Base-by-base conservation (phyloP, 2,888 invertebrate species). In the Phasia obesa region DNA sequence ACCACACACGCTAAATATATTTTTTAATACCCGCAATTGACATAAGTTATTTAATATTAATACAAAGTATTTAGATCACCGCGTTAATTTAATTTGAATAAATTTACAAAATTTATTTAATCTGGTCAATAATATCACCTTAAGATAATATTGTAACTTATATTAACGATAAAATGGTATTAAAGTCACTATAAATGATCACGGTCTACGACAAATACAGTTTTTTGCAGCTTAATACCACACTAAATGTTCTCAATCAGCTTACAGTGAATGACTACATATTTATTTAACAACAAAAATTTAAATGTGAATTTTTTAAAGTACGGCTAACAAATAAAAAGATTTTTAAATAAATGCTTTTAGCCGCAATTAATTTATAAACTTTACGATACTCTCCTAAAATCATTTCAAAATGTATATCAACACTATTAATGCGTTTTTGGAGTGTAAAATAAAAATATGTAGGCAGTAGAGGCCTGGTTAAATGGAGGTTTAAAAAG, bases 201-300 rank as follows among this genome's bases (percentile, higher is more conserved):
- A 47, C 65, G 60, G 67, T 64, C 70, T 59, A 60, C 67, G 49
- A 81, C 70, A 76, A 75, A 65, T 59, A 65, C 51, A 70, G 47
- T 49, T 62, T 71, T 69, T 76, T 70, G 70, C 51, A 71, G 25
- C 27, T 71, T 71, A 81, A 81, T 81, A 60, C 75, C 65, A 65
- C 51, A 71, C 71, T 60, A 76, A 76, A 71, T 57, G 60, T 53
- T 71, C 71, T 60, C 76, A 71, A 81, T 64, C 81, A 60, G 81
- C 81, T 81, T 81, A 76, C 47, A 60, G 25, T 60, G 21, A 59
- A 55, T 53, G 38, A 23, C 31, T 64, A 47, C 47, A 17, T 27
- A 2, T 35, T 42, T 59, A 21, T 35, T n/a, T 11, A 19, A 27
- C 25, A 44, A 27, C 13, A 47, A 17, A 47, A 3, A 19, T 17